A percentile compares a stretch with the other conserved stretches of the same genome.
These are phyloP conservation scores for Hydrotaea cyrtoneurina DNA, from an alignment of 2,888 invertebrate genomes.

Conservation along the genomic window DNA sequence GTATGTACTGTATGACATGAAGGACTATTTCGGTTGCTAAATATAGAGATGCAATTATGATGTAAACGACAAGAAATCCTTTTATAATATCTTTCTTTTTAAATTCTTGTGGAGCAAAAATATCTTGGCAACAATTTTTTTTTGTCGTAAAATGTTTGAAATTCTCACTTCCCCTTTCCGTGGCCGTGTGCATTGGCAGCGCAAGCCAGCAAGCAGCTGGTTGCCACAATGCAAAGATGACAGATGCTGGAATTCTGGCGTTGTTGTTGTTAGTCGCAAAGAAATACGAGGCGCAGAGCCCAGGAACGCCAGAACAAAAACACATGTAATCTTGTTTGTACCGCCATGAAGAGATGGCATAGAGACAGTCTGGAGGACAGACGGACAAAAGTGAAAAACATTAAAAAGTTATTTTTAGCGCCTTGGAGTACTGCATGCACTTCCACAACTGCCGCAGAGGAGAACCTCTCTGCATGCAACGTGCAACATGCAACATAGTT, in stretches of 20 bases:
- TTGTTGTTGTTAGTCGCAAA: constrained; percentile 1
- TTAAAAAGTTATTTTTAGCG: constrained; percentile 62
- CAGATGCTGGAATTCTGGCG: constrained; percentile 65
- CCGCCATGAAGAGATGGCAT: not conserved
- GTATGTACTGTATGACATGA: not conserved
- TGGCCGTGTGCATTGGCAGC: constrained; percentile 39
- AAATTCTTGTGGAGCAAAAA: not conserved
- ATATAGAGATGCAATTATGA: constrained; percentile 12
- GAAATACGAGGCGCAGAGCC: constrained; percentile 17
- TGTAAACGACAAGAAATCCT: constrained; percentile 24
- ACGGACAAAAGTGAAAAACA: constrained; percentile 37
- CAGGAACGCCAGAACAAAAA: constrained; percentile 21
- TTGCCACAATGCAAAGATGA: constrained; percentile 57
- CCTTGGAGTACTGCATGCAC: constrained; percentile 14
- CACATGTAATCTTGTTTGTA: constrained; percentile 37
- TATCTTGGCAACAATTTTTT: not conserved
- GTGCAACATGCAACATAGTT: constrained; percentile 44
- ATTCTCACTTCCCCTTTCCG: not conserved
- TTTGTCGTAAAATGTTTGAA: constrained; percentile 27
- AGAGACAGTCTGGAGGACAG: not conserved
- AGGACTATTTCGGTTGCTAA: constrained; percentile 11
- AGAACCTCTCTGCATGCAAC: constrained; percentile 37
- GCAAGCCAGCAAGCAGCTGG: constrained; percentile 57
- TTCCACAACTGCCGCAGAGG: not conserved
- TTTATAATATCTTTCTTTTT: not conserved